Evolutionary conservation across 1,140 invertebrate species (phyloP), one percentile per base, ranked within the genome.

Genomic region (Melanaphis sacchari): DNA sequence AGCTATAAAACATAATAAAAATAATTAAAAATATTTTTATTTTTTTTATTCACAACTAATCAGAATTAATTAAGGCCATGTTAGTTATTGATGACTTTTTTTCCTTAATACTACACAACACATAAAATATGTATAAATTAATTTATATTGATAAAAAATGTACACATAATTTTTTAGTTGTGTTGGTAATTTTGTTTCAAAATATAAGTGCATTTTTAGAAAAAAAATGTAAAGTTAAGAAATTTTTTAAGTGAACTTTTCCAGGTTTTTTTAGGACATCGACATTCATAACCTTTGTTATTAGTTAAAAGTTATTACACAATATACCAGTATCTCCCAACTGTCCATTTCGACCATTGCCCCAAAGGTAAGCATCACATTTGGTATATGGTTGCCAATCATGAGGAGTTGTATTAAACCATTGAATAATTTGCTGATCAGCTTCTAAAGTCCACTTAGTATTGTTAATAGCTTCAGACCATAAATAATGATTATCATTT

Each of bases 361-460:
- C 97, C 96, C 96, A 97, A 94, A 97, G 94, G 94, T 95, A 97
- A 1, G 96, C 96, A 90, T 96, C 95, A 95, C 96, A 97, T 95
- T 96, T 96, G 18, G 96, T 96, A 26, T 96, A 96, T 52, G 97
- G 96, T 95, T 97, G 96, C 97, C 97, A 97, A 94, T 97, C 96
- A 90, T 96, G 96, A 8, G 97, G 96, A 26, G 95, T 95, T 93
- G 96, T 96, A 18, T 95, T 96, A 3, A 96, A 95, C 97, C 97
- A 97, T 22, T 95, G 94, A 95, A 97, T 96, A 31, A 97, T 96
- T 94, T 97, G 96, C 90, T 95, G 95, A 94, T 97, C 97, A 94
- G 96, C 96, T 93, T 96, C 96, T 31, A 96, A 94, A 93, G 95
- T 96, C 96, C 96, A 97, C 26, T 95, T 94, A 90, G 94, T 94